Evolutionary conservation across 2,797 vertebrate genomes (phyloP), one percentile per base, ranked within the genome.

Genomic region (Hephaestus fuliginosus): DNA sequence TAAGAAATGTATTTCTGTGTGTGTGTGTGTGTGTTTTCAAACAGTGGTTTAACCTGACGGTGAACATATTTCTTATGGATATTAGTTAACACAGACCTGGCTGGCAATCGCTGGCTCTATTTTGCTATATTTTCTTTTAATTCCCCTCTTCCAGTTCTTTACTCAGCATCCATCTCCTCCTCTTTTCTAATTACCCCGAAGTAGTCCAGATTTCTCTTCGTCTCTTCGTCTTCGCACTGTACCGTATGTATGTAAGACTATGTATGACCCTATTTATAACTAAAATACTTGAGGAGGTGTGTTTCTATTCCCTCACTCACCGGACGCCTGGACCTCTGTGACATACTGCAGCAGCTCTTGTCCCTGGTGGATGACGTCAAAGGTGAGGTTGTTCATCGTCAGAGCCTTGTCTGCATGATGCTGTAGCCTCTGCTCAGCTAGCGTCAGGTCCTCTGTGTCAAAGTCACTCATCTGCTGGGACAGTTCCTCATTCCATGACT

Each of bases 371-470:
- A 99, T 98, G 91, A 99, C 98, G 65, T 99, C 98, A 25, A 99
- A 99, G 70, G 98, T 98, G 86, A 99, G 94, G 94, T 99, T 99
- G 94, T 99, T 99, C 97, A 99, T 98, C 63, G 98, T 99, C 44
- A 99, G 92, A 4, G 98, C 97, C 94, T 99, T 99, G 95, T 99
- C 98, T 0, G 98, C 98, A 25, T 99, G 98, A 86, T 99, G 98
- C 91, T 99, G 98, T 51, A 99, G 96, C 72, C 97, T 96, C 92
- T 99, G 98, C 76, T 99, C 98, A 0, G 98, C 98, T 86, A 99
- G 95, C 0, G 98, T 97, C 89, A 99, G 97, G 88, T 99, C 98
- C 76, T 99, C 98, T 0, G 98, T 99, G 92, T 99, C 98, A 9
- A 99, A 99, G 85, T 99, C 98, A 55, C 96, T 97, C 97, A 98